Conservation (phyloP, 2,113 vertebrate species). For the Dryoscopus gambensis region DNA sequence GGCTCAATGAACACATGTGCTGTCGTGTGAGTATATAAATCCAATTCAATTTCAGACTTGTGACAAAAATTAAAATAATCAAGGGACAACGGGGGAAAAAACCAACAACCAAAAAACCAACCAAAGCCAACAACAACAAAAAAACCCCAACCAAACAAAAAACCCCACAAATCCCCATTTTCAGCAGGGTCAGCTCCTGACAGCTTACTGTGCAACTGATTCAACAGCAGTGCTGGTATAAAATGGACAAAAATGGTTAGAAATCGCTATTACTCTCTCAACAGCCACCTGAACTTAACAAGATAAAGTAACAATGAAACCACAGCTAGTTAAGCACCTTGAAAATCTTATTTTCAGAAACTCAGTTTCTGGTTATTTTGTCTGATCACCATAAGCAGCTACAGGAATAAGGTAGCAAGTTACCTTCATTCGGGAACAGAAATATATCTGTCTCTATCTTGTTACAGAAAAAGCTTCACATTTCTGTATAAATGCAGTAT, state of each 20-base stretch:
- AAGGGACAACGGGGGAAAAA: too few relatives aligned
- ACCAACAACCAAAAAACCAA: background rate
- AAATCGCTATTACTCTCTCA: background rate
- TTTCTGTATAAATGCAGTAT: background rate
- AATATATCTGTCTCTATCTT: background rate
- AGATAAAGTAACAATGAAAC: background rate
- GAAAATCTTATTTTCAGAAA: background rate
- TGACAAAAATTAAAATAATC: background rate
- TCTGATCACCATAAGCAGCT: background rate
- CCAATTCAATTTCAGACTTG: background rate
- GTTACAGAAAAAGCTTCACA: background rate
- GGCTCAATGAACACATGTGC: background rate
- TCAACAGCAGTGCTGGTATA: background rate
- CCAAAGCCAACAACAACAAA: background rate
- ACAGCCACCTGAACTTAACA: background rate
- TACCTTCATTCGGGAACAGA: background rate
- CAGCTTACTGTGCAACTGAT: background rate
- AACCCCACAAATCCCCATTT: fast-evolving
- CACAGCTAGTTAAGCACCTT: background rate
- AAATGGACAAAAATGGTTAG: background rate
- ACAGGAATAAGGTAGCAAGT: background rate
- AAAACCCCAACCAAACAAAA: background rate
- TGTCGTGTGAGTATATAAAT: background rate
- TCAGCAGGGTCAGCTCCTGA: background rate
- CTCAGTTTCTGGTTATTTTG: background rate